A percentile compares a stretch with the other conserved stretches of the same genome.
Conservation (phyloP, 2,797 vertebrate genomes). For the Diplodus sargus region DNA sequence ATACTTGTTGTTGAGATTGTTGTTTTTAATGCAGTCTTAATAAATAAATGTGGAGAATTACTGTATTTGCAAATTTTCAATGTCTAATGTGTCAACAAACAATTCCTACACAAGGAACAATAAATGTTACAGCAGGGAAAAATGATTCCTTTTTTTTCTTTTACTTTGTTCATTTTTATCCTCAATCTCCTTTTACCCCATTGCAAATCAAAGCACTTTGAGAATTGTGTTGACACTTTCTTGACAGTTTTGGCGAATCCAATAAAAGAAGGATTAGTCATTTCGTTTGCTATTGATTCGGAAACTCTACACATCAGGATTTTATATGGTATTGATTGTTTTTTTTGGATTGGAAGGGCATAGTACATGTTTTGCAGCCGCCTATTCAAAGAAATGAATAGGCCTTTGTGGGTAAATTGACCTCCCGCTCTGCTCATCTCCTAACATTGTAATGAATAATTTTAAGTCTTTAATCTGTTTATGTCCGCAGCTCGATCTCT, state of each 20-base stretch:
- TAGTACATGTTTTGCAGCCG: neutral
- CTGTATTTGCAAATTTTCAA: neutral
- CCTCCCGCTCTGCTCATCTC: neutral
- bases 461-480: conserved; percentile 15
- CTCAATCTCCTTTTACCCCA: neutral
- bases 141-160: neutral
- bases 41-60: too few relatives aligned
- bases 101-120: neutral
- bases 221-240: conserved; percentile 46
- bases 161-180: neutral
- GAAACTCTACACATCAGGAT: conserved; percentile 8
- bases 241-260: conserved; percentile 42
- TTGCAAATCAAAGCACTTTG: conserved; percentile 7
- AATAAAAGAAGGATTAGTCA: conserved; percentile 38
- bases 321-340: conserved; percentile 34
- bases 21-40: too few relatives aligned
- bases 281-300: conserved; percentile 57
- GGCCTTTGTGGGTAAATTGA: neutral
- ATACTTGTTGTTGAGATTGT: neutral
- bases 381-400: neutral
- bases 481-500: neutral
- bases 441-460: neutral
- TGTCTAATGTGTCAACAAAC: neutral
- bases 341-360: neutral
- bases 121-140: neutral